Base-by-base conservation (phyloP, 2,113 vertebrate species). In the Penelope pileata region DNA sequence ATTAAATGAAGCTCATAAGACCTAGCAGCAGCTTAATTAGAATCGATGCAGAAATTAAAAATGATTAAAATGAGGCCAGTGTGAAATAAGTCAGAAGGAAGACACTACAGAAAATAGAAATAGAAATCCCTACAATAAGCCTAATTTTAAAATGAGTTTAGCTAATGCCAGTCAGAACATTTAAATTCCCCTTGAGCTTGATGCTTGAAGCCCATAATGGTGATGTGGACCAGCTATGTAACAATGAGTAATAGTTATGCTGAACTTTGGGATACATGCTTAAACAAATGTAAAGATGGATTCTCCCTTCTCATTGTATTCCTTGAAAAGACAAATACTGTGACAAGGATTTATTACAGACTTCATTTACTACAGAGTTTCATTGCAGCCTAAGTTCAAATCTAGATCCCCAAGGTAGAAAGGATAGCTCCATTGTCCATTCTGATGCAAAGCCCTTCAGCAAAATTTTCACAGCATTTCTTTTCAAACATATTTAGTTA, bases 11-110 rank as follows among this genome's bases (percentile, higher is more conserved):
- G 38, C 15, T 95, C 51, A 56, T 45, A 90, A 89, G 51, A 29
- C 12, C 18, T 84, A 73, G 15, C 11, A 86, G 67, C n/a, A 95
- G 17, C 73, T 95, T 93, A 96, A 96, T 91, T 93, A 94, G 83
- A 94, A 85, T 17, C 30, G 91, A 78, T 29, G 3, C 16, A 91
- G 59, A 83, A 94, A 84, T 74, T 87, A 67, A 87, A 94, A 88
- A 51, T 62, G 4, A 38, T 94, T 93, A 27, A 81, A 91, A 79
- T 85, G 2, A 95, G 68, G 73, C 6, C 85, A 74, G 34, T 27
- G 72, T 83, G 62, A 86, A 72, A 94, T 75, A 83, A 93, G 91
- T 54, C 32, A 45, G 29, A 87, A 93, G 73, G 62, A 91, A 96
- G 24, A 54, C 26, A 51, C 8, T 72, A 59, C 0, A 3, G 59